phyloP scores from a whole-genome alignment of 2,797 vertebrate genomes.

The Eulemur mongoz region DNA sequence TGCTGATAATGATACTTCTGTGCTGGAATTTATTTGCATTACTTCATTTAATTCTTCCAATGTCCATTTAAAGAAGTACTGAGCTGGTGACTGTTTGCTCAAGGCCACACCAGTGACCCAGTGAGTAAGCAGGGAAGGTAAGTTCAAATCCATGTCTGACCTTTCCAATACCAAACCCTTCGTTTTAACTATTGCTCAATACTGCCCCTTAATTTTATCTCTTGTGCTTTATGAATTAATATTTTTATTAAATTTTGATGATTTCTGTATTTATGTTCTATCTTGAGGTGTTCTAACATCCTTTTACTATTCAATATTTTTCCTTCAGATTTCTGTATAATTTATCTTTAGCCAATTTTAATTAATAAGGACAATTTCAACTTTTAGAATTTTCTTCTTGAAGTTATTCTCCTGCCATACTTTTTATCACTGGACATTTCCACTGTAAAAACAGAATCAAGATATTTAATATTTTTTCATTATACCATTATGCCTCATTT shows the following conservation, averaged over 20 bases:
- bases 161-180: background rate
- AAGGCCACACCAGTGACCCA: background rate
- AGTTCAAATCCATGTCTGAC: background rate
- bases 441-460: background rate
- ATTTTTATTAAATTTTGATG: background rate
- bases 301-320: background rate
- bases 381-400: background rate
- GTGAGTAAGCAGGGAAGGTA: background rate
- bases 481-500: background rate
- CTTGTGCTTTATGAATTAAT: background rate
- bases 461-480: background rate
- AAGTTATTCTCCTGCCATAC: background rate
- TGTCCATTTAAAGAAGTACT: background rate
- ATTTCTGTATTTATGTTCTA: slow-evolving; percentile 21
- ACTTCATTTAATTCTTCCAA: background rate
- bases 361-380: background rate
- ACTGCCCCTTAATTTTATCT: background rate
- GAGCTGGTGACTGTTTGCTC: background rate
- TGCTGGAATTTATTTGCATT: background rate
- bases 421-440: background rate
- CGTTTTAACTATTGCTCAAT: background rate
- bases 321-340: background rate
- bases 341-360: slow-evolving; percentile 1
- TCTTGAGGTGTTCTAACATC: background rate
- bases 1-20: background rate